phyloP scores from a whole-genome alignment of 2,888 invertebrate species.

The Troides oblongomaculatus region DNA sequence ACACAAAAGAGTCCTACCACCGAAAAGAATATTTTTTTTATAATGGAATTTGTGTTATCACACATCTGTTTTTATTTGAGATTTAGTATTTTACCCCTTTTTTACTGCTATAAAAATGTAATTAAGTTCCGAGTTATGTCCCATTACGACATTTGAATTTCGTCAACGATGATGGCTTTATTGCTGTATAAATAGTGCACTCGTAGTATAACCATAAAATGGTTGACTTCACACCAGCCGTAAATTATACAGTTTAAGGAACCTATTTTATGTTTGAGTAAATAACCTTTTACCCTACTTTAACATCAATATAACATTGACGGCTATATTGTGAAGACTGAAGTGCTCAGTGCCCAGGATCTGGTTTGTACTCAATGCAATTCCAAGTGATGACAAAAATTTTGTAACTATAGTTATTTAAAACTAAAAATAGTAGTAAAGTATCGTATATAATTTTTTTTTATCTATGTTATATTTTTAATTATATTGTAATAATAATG shows the following conservation, averaged over 20 bases:
- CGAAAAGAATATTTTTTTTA: too few relatives aligned
- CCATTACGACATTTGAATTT: slow-evolving; percentile 20
- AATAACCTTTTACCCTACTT: neutral
- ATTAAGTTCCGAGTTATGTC: slow-evolving; percentile 14
- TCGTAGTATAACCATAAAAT: slow-evolving; percentile 17
- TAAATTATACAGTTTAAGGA: slow-evolving; percentile 13
- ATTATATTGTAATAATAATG: too few relatives aligned
- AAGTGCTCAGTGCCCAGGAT: neutral
- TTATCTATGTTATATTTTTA: too few relatives aligned
- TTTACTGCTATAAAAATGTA: neutral
- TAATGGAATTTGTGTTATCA: too few relatives aligned
- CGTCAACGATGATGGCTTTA: slow-evolving; percentile 24
- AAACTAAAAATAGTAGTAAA: too few relatives aligned
- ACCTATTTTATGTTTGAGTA: slow-evolving; percentile 6
- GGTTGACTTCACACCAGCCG: slow-evolving; percentile 9
- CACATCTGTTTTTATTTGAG: too few relatives aligned
- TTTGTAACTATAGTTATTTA: neutral
- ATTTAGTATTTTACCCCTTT: neutral
- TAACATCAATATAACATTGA: neutral
- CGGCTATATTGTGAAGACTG: neutral
- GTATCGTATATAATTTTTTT: too few relatives aligned
- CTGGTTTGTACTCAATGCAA: neutral
- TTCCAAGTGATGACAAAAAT: neutral
- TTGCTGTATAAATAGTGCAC: slow-evolving; percentile 15
- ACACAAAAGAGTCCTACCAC: too few relatives aligned